Evolutionary conservation across 2,888 invertebrate genomes (phyloP), one percentile per base, ranked within the genome.

Genomic region (Pheosia tremula): DNA sequence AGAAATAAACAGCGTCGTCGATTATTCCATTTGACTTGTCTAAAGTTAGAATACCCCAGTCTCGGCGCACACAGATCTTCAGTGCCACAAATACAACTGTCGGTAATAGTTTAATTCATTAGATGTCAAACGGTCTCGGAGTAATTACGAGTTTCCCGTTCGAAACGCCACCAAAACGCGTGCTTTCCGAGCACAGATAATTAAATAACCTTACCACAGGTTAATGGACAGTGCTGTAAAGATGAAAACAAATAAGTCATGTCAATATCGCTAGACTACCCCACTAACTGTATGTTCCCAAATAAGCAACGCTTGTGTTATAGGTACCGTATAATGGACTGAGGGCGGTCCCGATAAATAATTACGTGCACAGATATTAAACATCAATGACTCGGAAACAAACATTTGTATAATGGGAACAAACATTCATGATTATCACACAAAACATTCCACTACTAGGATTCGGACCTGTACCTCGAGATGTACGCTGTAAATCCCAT

Each of bases 151-250:
- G 57, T 56, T 63, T 75, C 71, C 62, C 66, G 61, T 37, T 64
- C 61, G 57, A 60, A 66, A 57, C 66, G 66, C 58, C 62, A 66
- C 63, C 66, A 64, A 64, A 66, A 66, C 59, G 62, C 58, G 64
- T 65, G 67, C 66, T 67, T 65, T 64, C 55, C 61, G 69, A 72
- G 69, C 71, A 69, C 68, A 70, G 74, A 75, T 73, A 79, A 80
- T 81, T 81, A 79, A 81, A 80, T 77, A 80, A 71, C 74, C 69
- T 73, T 59, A 74, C 63, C 69, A 56, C 63, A 70, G 68, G 72
- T 71, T 75, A 66, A 71, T 69, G 63, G 69, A 71, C 57, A 66
- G 71, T 73, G 72, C 62, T 61, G n/a, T 52, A 10, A 47, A 10
- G 47, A 7, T 41, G 41, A 41, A 41, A 24, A 24, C 24, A 0